Conservation (phyloP, 2,888 invertebrate genomes). For the Mimachlamys varia region DNA sequence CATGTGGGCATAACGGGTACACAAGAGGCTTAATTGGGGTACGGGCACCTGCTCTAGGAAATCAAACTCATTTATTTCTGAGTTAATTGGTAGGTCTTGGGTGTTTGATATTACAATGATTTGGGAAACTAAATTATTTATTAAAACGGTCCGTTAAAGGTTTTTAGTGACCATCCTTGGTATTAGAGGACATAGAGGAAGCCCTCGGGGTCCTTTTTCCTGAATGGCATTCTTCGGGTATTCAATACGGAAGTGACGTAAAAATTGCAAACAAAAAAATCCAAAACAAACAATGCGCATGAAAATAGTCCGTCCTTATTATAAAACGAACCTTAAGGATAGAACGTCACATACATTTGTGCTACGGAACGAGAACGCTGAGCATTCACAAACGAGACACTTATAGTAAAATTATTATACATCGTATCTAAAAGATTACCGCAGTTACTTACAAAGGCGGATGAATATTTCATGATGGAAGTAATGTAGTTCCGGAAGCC, state of each 20-base stretch:
- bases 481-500: constrained; percentile 34
- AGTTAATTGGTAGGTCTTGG: not conserved
- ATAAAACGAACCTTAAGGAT: not conserved
- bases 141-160: not conserved
- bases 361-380: not conserved
- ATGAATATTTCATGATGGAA: not conserved
- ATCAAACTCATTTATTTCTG: not conserved
- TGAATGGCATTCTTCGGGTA: constrained; percentile 29
- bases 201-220: not conserved
- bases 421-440: not conserved
- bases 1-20: constrained; percentile 28
- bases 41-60: not conserved
- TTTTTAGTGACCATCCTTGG: not conserved
- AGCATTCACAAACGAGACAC: not conserved
- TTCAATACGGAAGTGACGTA: constrained; percentile 24
- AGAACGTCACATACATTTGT: not conserved
- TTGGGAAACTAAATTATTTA: not conserved
- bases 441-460: constrained; percentile 2
- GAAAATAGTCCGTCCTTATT: constrained; percentile 17
- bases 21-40: not conserved
- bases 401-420: not conserved
- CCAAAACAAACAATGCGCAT: constrained; percentile 29
- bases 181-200: not conserved
- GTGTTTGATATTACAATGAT: not conserved
- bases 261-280: constrained; percentile 28